Conservation (phyloP, 2,888 invertebrate genomes). For the Esperia sulphurella region DNA sequence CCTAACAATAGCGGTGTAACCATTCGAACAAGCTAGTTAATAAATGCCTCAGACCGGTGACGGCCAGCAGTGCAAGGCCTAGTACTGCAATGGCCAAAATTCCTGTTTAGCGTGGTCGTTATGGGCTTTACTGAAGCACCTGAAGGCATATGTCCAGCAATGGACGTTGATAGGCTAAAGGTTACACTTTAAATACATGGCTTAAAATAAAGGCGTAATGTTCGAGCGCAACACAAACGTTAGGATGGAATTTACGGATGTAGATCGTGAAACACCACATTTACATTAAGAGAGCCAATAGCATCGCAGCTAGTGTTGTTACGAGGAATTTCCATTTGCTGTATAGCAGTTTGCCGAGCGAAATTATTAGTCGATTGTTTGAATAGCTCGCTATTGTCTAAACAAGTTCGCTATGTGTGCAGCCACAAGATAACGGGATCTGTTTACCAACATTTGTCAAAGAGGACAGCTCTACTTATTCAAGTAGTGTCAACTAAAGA, state of each 20-base stretch:
- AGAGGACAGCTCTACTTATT: not conserved
- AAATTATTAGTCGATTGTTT: slow-evolving; percentile 63
- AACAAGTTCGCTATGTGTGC: slow-evolving; percentile 42
- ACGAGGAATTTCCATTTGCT: slow-evolving; percentile 59
- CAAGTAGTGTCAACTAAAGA: not conserved
- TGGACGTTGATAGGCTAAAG: no score
- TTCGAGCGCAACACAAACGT: not conserved
- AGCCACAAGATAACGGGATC: slow-evolving; percentile 42
- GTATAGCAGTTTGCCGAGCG: slow-evolving; percentile 48
- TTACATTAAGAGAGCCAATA: slow-evolving; percentile 55
- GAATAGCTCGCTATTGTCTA: slow-evolving; percentile 45
- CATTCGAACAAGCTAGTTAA: no score
- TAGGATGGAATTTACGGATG: slow-evolving; percentile 11
- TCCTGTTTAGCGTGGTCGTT: no score
- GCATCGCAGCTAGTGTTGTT: slow-evolving; percentile 32
- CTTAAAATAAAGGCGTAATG: not conserved
- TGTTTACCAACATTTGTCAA: slow-evolving; percentile 23
- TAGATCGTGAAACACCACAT: slow-evolving; percentile 41
- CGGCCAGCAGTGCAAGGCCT: no score
- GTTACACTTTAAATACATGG: no score
- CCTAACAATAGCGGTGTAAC: no score
- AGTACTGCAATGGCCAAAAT: no score
- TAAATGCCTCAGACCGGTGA: no score
- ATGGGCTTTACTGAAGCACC: not conserved
- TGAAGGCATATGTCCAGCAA: no score